phyloP scores from a whole-genome alignment of 2,113 vertebrate species.

The Centrocercus urophasianus region DNA sequence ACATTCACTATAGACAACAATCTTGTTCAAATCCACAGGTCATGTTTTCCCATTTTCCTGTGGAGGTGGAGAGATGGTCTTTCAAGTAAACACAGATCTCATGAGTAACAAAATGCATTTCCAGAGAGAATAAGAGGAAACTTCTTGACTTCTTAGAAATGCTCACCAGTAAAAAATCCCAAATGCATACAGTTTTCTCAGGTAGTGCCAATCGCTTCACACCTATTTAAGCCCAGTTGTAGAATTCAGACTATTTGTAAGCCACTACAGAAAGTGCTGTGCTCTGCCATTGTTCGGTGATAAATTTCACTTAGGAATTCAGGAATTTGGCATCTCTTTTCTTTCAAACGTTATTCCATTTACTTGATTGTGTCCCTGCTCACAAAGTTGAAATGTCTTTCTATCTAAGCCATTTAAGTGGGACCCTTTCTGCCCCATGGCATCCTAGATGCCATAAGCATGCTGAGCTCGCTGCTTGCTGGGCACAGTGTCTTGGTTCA shows the following conservation, averaged over 20 bases:
- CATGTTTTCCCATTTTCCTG: not conserved
- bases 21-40: not conserved
- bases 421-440: rapidly evolving
- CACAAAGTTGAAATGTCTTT: not conserved
- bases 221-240: not conserved
- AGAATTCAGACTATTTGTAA: not conserved
- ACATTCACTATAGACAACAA: rapidly evolving
- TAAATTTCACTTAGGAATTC: not conserved
- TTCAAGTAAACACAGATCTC: not conserved
- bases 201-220: rapidly evolving
- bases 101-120: not conserved
- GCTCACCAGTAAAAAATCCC: not conserved
- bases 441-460: not conserved
- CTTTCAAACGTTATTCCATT: not conserved
- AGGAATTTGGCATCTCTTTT: not conserved
- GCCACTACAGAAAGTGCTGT: not conserved
- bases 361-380: not conserved
- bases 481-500: not conserved
- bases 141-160: not conserved
- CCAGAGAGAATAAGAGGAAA: not conserved
- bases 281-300: not conserved
- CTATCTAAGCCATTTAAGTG: not conserved
- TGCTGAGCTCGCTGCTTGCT: not conserved
- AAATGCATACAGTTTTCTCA: not conserved
- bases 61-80: not conserved